A percentile compares a stretch with the other conserved stretches of the same genome.
phyloP scores from a whole-genome alignment of 2,797 vertebrate genomes.

The Siniperca obscura region DNA sequence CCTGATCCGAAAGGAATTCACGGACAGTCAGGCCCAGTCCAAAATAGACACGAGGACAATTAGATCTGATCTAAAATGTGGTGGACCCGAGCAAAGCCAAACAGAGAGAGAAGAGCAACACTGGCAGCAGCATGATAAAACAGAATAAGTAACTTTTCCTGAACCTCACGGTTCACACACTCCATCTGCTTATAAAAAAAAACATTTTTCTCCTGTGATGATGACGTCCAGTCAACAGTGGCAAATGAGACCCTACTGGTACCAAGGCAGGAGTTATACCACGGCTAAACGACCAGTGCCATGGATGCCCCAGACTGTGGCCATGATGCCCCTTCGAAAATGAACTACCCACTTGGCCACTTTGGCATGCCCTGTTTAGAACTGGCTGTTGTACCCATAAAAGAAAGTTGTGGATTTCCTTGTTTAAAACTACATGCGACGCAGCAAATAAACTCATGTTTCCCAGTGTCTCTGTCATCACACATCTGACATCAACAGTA shows the following conservation, averaged over 20 bases:
- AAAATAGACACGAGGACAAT: neutral
- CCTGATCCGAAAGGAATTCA: neutral
- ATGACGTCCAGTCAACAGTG: neutral
- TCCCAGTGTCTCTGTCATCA: too few relatives aligned
- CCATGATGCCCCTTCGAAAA: too few relatives aligned
- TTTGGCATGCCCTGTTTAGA: too few relatives aligned
- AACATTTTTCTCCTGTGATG: neutral
- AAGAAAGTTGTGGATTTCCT: too few relatives aligned
- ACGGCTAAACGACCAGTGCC: too few relatives aligned
- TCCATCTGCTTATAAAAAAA: neutral
- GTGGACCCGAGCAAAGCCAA: neutral
- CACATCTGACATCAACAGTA: too few relatives aligned
- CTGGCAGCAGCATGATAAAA: neutral
- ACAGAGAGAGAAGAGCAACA: neutral
- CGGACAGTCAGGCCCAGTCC: neutral
- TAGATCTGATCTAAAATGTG: neutral
- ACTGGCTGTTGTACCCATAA: too few relatives aligned
- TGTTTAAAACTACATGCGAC: too few relatives aligned
- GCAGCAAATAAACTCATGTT: too few relatives aligned
- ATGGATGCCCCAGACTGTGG: too few relatives aligned
- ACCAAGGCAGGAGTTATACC: neutral
- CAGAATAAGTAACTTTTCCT: neutral
- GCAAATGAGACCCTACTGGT: too few relatives aligned
- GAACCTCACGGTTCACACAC: neutral
- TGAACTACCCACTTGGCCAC: too few relatives aligned